Percentiles rank a stretch among this genome's conserved stretches.
phyloP scores from a whole-genome alignment of 1,140 invertebrate genomes.

The Lepidurus apus region DNA sequence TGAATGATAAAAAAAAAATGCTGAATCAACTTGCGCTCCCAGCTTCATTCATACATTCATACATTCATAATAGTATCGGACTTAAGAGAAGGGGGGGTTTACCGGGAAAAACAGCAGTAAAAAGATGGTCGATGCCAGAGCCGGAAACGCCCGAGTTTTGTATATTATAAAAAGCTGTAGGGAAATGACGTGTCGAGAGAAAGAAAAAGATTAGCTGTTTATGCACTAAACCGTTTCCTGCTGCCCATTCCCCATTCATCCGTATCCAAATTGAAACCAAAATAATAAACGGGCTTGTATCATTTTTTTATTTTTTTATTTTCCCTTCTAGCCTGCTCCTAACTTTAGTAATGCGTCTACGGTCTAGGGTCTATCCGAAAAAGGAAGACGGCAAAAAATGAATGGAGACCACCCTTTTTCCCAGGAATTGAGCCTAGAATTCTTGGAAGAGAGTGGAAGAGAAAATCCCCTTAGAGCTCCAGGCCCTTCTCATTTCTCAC shows the following conservation, averaged over 20 bases:
- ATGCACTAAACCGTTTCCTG: constrained; percentile 14
- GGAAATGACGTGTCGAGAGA: constrained; percentile 1
- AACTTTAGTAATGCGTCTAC: too few relatives aligned
- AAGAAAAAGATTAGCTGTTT: constrained; percentile 22
- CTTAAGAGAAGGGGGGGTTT: neutral
- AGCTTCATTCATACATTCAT: constrained; percentile 17
- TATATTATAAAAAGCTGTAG: neutral
- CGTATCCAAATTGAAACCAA: neutral
- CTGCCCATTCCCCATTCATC: constrained; percentile 12
- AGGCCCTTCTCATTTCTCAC: neutral
- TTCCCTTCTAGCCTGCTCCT: neutral
- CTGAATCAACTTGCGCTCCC: neutral
- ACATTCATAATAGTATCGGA: neutral
- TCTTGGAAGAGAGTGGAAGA: neutral
- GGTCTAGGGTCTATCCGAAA: too few relatives aligned
- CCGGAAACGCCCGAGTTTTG: constrained; percentile 2
- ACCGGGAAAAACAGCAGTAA: neutral
- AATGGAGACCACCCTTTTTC: neutral
- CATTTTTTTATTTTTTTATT: neutral
- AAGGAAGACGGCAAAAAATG: neutral
- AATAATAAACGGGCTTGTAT: too few relatives aligned
- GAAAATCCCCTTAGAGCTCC: neutral
- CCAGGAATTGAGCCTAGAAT: neutral
- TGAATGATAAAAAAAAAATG: neutral
- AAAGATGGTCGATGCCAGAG: neutral